A percentile compares a stretch with the other conserved stretches of the same genome.
Conservation (phyloP, 2,113 vertebrate genomes). For the Spheniscus mendiculus region DNA sequence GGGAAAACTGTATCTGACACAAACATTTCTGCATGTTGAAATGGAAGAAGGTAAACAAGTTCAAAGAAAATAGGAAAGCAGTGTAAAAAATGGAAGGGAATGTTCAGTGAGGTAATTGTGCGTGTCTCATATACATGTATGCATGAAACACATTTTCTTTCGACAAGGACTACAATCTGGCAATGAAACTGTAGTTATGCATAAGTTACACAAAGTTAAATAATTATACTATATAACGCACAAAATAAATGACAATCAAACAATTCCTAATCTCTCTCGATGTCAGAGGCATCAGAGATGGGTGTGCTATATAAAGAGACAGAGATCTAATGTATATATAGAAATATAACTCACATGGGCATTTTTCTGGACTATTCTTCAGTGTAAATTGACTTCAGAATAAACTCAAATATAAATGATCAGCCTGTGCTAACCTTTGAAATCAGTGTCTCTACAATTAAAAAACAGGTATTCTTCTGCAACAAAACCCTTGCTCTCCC, state of each 20-base stretch:
- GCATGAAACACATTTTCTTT: not conserved
- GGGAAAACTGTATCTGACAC: not conserved
- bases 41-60: not conserved
- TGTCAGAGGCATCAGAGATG: not conserved
- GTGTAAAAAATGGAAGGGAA: not conserved
- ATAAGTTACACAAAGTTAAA: not conserved
- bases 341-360: not conserved
- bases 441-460: not conserved
- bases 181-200: not conserved
- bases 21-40: not conserved
- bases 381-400: not conserved
- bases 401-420: not conserved
- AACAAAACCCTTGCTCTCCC: not conserved
- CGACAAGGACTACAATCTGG: not conserved
- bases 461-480: not conserved
- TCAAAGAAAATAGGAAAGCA: not conserved
- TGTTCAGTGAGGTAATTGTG: not conserved
- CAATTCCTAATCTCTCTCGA: not conserved
- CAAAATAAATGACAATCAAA: not conserved
- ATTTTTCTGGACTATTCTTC: not conserved
- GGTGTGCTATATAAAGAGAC: not conserved
- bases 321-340: not conserved
- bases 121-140: not conserved
- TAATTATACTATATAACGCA: not conserved
- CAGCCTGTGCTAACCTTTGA: not conserved